Evolutionary conservation across 2,797 vertebrate species (phyloP).

Genomic region (Gila robusta): DNA sequence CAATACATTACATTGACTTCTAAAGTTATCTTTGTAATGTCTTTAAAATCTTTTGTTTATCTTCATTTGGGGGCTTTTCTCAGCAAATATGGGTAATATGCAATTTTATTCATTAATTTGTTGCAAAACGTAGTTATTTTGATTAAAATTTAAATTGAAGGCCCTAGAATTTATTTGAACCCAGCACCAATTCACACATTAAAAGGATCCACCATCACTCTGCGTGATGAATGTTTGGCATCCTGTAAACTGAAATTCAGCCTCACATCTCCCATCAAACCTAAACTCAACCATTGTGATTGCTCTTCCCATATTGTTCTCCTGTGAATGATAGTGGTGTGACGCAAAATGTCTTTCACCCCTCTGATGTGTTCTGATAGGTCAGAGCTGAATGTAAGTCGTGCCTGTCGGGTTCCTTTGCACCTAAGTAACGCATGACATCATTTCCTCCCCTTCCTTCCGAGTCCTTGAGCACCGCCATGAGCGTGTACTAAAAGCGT

Average conservation of each 20-base stretch:
- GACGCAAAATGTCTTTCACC: conserved; percentile 3
- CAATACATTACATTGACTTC: not conserved
- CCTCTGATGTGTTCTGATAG: not conserved
- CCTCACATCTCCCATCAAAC: conserved; percentile 38
- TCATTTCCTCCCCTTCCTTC: conserved; percentile 67
- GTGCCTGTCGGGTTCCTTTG: conserved; percentile 42
- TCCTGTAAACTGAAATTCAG: conserved; percentile 23
- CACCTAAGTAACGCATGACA: conserved; percentile 67
- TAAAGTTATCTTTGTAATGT: too few relatives aligned
- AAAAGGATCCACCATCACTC: conserved; percentile 11
- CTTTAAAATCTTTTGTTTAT: not conserved
- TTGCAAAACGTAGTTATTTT: not conserved
- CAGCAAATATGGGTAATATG: not conserved
- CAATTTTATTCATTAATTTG: not conserved
- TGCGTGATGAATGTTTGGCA: conserved; percentile 25
- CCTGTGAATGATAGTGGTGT: conserved; percentile 16
- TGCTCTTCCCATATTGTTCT: conserved; percentile 34
- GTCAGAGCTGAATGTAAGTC: conserved; percentile 35
- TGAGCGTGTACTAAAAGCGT: conserved; percentile 74
- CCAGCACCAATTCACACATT: conserved; percentile 18
- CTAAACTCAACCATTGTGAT: conserved; percentile 35
- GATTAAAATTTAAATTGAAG: not conserved
- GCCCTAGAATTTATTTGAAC: not conserved
- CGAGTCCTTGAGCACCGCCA: conserved; percentile 75
- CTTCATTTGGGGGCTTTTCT: not conserved